Conservation (phyloP, 1,140 invertebrate genomes). For the Brevipalpus yothersi region DNA sequence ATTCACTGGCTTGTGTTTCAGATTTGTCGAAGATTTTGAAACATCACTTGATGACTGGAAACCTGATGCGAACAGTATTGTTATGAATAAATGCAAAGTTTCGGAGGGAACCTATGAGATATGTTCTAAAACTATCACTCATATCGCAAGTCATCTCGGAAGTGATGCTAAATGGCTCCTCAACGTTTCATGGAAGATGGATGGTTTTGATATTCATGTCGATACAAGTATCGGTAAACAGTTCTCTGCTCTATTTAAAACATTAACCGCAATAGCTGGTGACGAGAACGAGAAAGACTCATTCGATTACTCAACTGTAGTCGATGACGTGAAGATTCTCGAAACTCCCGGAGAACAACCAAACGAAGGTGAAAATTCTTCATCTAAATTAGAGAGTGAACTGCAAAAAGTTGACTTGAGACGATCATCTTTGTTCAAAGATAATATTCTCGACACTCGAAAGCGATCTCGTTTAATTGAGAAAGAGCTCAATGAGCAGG, state of each 20-base stretch:
- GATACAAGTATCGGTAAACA: slow-evolving; percentile 90
- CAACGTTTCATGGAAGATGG: slow-evolving; percentile 96
- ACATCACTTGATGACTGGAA: slow-evolving; percentile 91
- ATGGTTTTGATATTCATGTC: slow-evolving; percentile 87
- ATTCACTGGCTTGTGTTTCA: slow-evolving; percentile 42
- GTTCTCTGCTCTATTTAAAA: slow-evolving; percentile 69
- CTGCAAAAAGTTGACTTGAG: slow-evolving; percentile 10
- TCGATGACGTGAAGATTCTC: slow-evolving; percentile 10
- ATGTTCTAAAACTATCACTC: slow-evolving; percentile 66
- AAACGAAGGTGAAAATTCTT: background rate
- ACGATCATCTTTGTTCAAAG: slow-evolving; percentile 63
- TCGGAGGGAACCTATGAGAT: slow-evolving; percentile 96
- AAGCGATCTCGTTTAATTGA: slow-evolving; percentile 77
- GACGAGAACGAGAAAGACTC: slow-evolving; percentile 19
- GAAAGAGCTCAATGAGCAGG: slow-evolving; percentile 87
- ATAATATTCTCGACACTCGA: slow-evolving; percentile 57
- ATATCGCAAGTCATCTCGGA: slow-evolving; percentile 9
- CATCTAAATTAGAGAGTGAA: background rate
- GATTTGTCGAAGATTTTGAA: slow-evolving; percentile 91
- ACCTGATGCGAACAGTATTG: slow-evolving; percentile 50
- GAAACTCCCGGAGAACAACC: background rate
- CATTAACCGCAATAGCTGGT: slow-evolving; percentile 70
- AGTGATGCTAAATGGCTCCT: slow-evolving; percentile 92
- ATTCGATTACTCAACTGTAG: slow-evolving; percentile 10
- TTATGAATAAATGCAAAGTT: slow-evolving; percentile 86